Conservation (phyloP, 2,113 vertebrate species). For the Sturnira hondurensis region DNA sequence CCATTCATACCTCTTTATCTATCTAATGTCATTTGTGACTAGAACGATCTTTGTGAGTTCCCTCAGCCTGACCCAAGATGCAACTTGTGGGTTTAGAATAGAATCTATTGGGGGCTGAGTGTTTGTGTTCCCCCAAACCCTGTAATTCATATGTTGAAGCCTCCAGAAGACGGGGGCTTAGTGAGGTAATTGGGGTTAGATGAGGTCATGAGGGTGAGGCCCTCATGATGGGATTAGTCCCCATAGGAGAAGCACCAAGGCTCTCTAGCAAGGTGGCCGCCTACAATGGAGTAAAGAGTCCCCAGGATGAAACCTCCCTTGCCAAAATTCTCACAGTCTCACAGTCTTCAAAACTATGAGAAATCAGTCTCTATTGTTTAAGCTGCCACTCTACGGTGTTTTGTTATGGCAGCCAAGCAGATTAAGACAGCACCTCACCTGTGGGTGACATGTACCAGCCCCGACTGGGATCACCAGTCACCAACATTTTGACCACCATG, state of each 20-base stretch:
- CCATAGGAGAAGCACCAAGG: background rate
- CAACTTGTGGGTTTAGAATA: background rate
- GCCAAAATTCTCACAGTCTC: too few species aligned
- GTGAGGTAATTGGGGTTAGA: background rate
- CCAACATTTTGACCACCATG: background rate
- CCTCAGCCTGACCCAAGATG: background rate
- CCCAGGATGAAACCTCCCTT: background rate
- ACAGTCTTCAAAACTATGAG: background rate
- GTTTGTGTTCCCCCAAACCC: background rate
- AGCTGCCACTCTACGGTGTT: background rate
- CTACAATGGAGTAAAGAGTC: background rate
- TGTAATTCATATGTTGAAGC: background rate
- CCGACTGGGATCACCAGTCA: background rate
- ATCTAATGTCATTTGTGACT: background rate
- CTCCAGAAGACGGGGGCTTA: background rate
- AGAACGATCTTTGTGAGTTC: background rate
- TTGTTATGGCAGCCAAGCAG: background rate
- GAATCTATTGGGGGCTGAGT: background rate
- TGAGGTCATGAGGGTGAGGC: background rate
- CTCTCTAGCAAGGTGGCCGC: background rate
- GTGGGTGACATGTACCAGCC: background rate
- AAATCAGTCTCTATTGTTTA: background rate
- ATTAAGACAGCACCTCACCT: background rate
- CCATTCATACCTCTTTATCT: background rate
- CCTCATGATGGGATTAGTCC: background rate